These are phyloP conservation scores for Eutrigla gurnardus DNA, from an alignment of 2,797 vertebrate species.

Conservation along the genomic window DNA sequence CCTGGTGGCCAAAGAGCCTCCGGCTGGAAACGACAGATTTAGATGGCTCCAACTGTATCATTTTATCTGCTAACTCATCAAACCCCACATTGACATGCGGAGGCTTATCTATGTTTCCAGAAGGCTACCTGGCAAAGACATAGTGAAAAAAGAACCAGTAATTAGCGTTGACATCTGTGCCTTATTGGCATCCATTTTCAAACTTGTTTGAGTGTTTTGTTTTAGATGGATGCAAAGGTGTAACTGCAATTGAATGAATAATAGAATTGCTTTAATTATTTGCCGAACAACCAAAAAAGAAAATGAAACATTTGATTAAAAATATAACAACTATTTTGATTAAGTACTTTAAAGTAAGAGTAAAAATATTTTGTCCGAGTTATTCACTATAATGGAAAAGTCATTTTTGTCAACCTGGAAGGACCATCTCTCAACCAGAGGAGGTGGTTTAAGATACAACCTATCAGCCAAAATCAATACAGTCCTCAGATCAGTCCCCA, in stretches of 20 bases:
- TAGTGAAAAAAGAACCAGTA: neutral
- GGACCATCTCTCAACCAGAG: too few species aligned
- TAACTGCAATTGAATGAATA: neutral
- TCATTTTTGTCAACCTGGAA: too few species aligned
- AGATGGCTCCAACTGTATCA: neutral
- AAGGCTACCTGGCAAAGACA: slow-evolving; percentile 3
- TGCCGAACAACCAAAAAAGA: neutral
- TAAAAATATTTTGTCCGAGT: neutral
- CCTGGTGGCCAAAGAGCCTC: neutral
- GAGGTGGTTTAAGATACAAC: too few species aligned
- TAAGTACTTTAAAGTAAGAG: neutral
- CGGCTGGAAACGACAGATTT: neutral
- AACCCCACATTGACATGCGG: neutral
- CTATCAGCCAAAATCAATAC: too few species aligned
- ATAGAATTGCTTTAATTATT: slow-evolving; percentile 2
- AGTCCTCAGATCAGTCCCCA: too few species aligned
- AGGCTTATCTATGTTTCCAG: neutral
- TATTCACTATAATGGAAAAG: neutral
- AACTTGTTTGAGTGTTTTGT: slow-evolving; percentile 9
- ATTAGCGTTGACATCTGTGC: slow-evolving; percentile 15
- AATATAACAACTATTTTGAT: neutral
- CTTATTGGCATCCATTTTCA: slow-evolving; percentile 16
- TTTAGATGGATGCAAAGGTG: slow-evolving; percentile 5
- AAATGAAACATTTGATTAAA: neutral
- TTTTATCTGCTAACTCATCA: neutral